Base-by-base conservation (phyloP, 1,140 invertebrate species). In the Probaryconus sp. region DNA sequence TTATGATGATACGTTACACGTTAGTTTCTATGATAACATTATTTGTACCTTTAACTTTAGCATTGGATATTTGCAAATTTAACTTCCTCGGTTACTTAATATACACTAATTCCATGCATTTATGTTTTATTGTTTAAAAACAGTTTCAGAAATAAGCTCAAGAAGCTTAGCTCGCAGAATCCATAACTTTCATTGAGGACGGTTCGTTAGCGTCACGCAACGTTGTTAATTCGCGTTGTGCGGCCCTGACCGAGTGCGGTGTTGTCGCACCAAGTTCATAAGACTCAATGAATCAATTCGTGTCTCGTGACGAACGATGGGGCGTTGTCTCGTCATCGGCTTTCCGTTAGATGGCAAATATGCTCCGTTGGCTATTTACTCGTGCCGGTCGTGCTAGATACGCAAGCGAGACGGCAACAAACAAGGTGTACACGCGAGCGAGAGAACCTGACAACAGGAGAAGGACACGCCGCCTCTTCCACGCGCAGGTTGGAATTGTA, bases 401-500 rank as follows among this genome's bases (percentile, higher is more conserved):
- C 38, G 10, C 11, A 3, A 20, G 43, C 10, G 0, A 30, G 11
- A 20, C 5, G 9, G 14, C 9, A n/a, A n/a, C 21, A 56, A 16
- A n/a, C n/a, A n/a, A n/a, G n/a, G n/a, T n/a, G n/a, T n/a, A n/a
- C n/a, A n/a, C 11, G 21, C 7, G 9, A 24, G 6, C 18, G 17
- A n/a, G 2, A n/a, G 2, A n/a, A 13, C 13, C 5, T 1, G 21
- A 47, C 1, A 9, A n/a, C n/a, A n/a, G n/a, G 26, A 28, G 7
- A 21, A 2, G 26, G 42, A 30, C 0, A 30, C n/a, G 20, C 26
- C n/a, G 35, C 37, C 58, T 60, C 30, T 61, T 51, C 20, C 37
- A 58, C 35, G 60, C 67, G 72, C 64, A 67, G 70, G 67, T 82
- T 75, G 69, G 81, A 77, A 40, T 80, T 63, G 63, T 24, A 28